These are phyloP conservation scores for Monopis laevigella DNA, from an alignment of 2,888 invertebrate genomes.

Conservation along the genomic window DNA sequence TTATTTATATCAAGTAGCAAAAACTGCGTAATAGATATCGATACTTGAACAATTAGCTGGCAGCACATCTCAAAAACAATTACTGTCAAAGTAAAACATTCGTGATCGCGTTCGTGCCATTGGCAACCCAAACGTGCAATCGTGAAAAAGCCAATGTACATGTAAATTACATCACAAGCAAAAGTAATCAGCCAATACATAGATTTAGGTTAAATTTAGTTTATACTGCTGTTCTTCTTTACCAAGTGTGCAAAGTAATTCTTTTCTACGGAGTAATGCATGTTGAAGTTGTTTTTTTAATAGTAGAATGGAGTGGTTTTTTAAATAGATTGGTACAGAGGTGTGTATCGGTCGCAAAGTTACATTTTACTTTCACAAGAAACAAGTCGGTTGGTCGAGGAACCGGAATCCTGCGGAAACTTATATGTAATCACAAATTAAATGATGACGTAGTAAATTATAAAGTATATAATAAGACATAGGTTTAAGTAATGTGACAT, in stretches of 20 bases:
- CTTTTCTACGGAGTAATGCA: constrained; percentile 2
- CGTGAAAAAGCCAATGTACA: constrained; percentile 16
- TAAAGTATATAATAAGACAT: no score
- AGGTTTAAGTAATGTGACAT: no score
- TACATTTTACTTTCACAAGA: constrained; percentile 30
- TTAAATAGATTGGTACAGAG: not conserved
- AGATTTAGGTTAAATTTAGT: no score
- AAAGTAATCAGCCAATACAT: no score
- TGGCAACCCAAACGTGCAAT: constrained; percentile 11
- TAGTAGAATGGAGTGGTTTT: not conserved
- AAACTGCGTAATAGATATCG: no score
- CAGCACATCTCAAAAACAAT: no score
- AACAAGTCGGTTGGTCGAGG: constrained; percentile 24
- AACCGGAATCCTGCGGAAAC: constrained; percentile 26
- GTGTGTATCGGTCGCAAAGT: constrained; percentile 12
- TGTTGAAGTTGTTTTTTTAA: not conserved
- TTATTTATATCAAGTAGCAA: no score
- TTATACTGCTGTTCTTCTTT: no score
- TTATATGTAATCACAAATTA: constrained; percentile 9
- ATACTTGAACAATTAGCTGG: no score
- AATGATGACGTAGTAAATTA: no score
- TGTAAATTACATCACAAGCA: constrained; percentile 19
- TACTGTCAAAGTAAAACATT: constrained; percentile 1
- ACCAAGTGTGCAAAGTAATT: no score
- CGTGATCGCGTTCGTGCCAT: constrained; percentile 8